Conservation (phyloP, 2,888 invertebrate species). For the Hemaris fuciformis region DNA sequence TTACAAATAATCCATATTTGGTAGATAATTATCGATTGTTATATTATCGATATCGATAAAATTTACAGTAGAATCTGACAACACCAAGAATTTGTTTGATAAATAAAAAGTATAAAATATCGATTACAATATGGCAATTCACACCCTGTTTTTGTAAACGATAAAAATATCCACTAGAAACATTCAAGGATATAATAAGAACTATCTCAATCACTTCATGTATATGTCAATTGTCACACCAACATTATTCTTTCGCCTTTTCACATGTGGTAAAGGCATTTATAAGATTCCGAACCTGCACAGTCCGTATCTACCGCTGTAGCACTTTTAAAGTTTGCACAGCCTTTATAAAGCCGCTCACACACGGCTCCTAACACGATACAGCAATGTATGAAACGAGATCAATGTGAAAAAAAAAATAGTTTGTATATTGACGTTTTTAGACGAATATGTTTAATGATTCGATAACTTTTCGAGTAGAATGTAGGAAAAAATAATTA, state of each 20-base stretch:
- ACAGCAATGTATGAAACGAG: not conserved
- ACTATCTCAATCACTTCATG: not conserved
- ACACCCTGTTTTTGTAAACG: not conserved
- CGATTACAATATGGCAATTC: not conserved
- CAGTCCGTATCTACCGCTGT: not conserved
- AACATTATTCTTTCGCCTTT: not conserved
- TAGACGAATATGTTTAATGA: too few relatives aligned
- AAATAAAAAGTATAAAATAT: too few relatives aligned
- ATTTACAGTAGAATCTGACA: too few relatives aligned
- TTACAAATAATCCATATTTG: not conserved
- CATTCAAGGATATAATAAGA: too few relatives aligned
- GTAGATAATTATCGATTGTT: too few relatives aligned
- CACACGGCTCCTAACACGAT: not conserved
- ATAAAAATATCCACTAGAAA: too few relatives aligned
- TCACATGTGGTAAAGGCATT: not conserved
- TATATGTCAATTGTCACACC: not conserved
- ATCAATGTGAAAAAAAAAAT: not conserved
- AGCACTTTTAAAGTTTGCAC: not conserved
- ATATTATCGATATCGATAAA: too few relatives aligned
- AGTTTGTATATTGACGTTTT: not conserved
- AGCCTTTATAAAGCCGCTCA: not conserved
- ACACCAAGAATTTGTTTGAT: too few relatives aligned
- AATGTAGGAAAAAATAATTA: too few relatives aligned
- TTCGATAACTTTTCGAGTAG: too few relatives aligned
- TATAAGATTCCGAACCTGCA: not conserved